Base-by-base conservation (phyloP, 2,113 vertebrate species). In the Myotis brandtii region DNA sequence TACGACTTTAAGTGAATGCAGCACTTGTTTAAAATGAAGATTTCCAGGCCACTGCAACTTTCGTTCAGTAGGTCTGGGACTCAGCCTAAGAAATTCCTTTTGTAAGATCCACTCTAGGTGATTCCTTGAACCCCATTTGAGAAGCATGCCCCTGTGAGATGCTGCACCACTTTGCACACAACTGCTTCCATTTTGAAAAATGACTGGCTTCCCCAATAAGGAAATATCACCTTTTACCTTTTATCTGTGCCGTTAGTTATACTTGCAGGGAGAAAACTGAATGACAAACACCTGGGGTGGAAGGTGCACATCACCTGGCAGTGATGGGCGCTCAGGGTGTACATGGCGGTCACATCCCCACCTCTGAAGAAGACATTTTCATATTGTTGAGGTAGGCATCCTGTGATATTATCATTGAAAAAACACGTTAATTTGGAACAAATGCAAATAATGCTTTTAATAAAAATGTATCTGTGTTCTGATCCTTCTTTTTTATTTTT, bases 251-350 rank as follows among this genome's bases (percentile, higher is more conserved):
- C 95, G 23, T 80, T 72, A 30, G 96, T 95, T 94, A 98, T 98
- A 30, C 48, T 82, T 0, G 3, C 96, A 43, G 98, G 96, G 62
- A 99, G 95, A 69, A 98, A 99, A 13, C 98, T 98, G 96, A 99
- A 99, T 10, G 98, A 85, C 91, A 98, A 95, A 46, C 99, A 99
- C 67, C 93, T 97, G 9, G 98, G 98, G 32, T 98, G 98, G 64
- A 98, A 98, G 0, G 99, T 99, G 62, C 99, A 99, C 52, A 97
- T 95, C 66, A 95, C 56, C 95, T 88, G 98, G 70, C 99, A 99
- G 92, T 98, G 95, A 9, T 97, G 95, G 20, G 91, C 98, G 5
- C 87, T 98, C 0, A 98, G 98, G 9, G 97, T 93, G 12, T 98
- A 98, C 84, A 98, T 18, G 0, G 64, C 96, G 0, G 46, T 1